These are phyloP conservation scores for Brachyistius frenatus DNA, from an alignment of 2,113 vertebrate genomes.

Conservation along the genomic window DNA sequence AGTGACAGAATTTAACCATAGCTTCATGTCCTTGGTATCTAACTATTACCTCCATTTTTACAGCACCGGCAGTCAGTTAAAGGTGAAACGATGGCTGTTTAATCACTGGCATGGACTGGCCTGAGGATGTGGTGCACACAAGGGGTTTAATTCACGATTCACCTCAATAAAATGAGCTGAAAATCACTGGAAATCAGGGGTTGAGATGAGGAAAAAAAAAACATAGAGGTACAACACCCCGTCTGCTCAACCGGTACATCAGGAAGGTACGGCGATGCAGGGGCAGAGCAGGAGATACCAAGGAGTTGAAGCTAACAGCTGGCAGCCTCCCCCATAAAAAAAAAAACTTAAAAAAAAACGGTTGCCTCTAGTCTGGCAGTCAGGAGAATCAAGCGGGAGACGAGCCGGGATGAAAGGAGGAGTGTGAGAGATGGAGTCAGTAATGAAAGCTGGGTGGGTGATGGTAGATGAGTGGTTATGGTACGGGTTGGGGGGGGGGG, in stretches of 20 bases:
- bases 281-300: slow-evolving; percentile 22
- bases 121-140: slow-evolving; percentile 54
- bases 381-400: slow-evolving; percentile 52
- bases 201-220: slow-evolving; percentile 12
- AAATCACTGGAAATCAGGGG: slow-evolving; percentile 63
- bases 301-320: slow-evolving; percentile 61
- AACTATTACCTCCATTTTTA: slow-evolving; percentile 11
- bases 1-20: background rate
- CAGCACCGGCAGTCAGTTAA: slow-evolving; percentile 34
- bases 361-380: slow-evolving; percentile 57
- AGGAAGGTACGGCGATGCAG: slow-evolving; percentile 25
- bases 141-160: slow-evolving; percentile 55
- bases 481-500: slow-evolving; percentile 28
- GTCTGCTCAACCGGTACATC: slow-evolving; percentile 2
- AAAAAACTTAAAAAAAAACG: background rate
- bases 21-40: slow-evolving; percentile 21
- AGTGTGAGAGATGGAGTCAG: slow-evolving; percentile 62
- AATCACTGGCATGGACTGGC: slow-evolving; percentile 57
- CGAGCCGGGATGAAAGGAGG: slow-evolving; percentile 68
- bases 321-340: slow-evolving; percentile 54
- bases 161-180: slow-evolving; percentile 49
- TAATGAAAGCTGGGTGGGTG: slow-evolving; percentile 71
- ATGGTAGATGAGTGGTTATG: slow-evolving; percentile 58
- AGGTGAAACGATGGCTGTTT: slow-evolving; percentile 62
- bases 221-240: background rate